Evolutionary conservation across 2,888 invertebrate species (phyloP), one percentile per base, ranked within the genome.

Genomic region (Mimachlamys varia): DNA sequence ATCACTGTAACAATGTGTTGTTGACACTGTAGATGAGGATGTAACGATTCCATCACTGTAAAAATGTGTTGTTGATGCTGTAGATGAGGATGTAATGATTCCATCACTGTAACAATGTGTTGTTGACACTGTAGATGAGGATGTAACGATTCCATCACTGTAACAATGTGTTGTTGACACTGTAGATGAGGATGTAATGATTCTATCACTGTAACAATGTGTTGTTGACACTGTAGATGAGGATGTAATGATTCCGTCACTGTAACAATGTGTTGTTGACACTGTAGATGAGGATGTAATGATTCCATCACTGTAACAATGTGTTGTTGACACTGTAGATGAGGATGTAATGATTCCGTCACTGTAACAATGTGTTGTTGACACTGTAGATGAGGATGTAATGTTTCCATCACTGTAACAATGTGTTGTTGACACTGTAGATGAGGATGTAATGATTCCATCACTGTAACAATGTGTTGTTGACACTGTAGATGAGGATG

Each of bases 31-130:
- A 93, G 93, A 93, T 91, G 93, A 94, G 76, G 94, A 93, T 76
- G 94, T n/a, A n/a, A n/a, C n/a, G n/a, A n/a, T n/a, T n/a, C n/a
- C n/a, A 44, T 44, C 15, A 5, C 15, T 53, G 5, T 7, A 53
- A 17, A 53, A 17, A 7, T 1, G 12, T 19, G 1, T 53, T 53
- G 53, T 53, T 53, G 13, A 53, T 15, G 15, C 89, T 92, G 0
- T 93, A 93, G 93, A 93, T 91, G 93, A 94, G 76, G 94, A 93
- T 76, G 94, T n/a, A n/a, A n/a, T n/a, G n/a, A n/a, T n/a, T n/a
- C n/a, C n/a, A 44, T 44, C 15, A 5, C 15, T 53, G 5, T 7
- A 53, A 17, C 5, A 17, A 7, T 1, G 12, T 19, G 1, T 53
- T 53, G 53, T 53, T 53, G 13, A 53, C 53, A 53, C 89, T 92